These are phyloP conservation scores for Physella acuta DNA, from an alignment of 1,140 invertebrate species.

Conservation along the genomic window DNA sequence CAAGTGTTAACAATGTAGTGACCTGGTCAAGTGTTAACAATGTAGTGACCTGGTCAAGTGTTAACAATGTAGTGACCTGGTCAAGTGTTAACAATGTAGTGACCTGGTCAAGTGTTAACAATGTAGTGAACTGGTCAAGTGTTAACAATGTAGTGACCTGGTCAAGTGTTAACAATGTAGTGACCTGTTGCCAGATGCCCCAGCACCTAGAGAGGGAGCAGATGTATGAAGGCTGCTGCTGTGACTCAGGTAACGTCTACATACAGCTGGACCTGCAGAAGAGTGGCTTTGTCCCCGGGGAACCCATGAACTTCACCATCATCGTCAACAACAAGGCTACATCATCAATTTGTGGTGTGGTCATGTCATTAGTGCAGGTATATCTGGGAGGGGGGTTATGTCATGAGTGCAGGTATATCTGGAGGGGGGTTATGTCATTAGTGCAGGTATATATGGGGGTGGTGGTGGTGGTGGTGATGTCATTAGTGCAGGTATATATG, in stretches of 20 bases:
- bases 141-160: neutral
- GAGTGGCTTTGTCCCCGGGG: slow-evolving; percentile 46
- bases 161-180: neutral
- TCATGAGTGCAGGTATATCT: slow-evolving; percentile 43
- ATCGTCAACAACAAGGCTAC: slow-evolving; percentile 41
- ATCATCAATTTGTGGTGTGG: slow-evolving; percentile 28
- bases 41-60: too few relatives aligned
- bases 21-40: too few relatives aligned
- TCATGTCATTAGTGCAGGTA: slow-evolving; percentile 41
- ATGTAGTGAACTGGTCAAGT: too few relatives aligned
- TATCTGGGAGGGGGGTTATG: slow-evolving; percentile 27
- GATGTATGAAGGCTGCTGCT: slow-evolving; percentile 45
- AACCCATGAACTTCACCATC: slow-evolving; percentile 42
- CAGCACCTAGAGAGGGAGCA: slow-evolving; percentile 26
- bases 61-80: too few relatives aligned
- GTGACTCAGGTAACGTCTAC: slow-evolving; percentile 36
- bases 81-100: too few relatives aligned
- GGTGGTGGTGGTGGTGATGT: slow-evolving; percentile 27
- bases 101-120: too few relatives aligned
- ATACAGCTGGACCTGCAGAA: slow-evolving; percentile 38
- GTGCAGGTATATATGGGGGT: too few relatives aligned
- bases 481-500: slow-evolving; percentile 45
- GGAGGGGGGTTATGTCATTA: slow-evolving; percentile 30
- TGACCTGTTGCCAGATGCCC: neutral
- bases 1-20: too few relatives aligned